phyloP scores from a whole-genome alignment of 2,797 vertebrate species.

The Moxostoma hubbsi region DNA sequence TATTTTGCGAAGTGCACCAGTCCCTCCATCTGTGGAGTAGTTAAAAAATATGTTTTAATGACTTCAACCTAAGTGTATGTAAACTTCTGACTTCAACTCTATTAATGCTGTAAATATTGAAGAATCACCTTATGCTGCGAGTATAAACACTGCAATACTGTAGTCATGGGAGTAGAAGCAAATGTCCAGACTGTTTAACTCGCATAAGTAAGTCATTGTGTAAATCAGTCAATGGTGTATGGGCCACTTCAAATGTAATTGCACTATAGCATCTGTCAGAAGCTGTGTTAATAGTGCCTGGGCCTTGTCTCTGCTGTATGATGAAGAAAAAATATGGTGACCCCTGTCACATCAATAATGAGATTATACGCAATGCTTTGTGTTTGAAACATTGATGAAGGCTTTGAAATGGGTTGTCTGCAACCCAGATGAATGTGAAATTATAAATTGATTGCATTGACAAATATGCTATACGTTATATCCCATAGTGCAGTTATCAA shows the following conservation, averaged over 20 bases:
- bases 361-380: conserved; percentile 14
- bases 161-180: conserved; percentile 49
- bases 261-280: background rate
- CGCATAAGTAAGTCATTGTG: conserved; percentile 53
- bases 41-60: too few species aligned
- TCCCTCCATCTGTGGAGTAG: too few species aligned
- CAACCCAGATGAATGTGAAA: background rate
- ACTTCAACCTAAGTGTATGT: too few species aligned
- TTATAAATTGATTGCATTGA: conserved; percentile 8
- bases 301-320: background rate
- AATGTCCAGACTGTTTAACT: conserved; percentile 43
- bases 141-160: conserved; percentile 46
- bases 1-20: too few species aligned
- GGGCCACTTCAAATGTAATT: conserved; percentile 18
- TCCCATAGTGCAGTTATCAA: background rate
- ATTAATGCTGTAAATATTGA: conserved; percentile 61
- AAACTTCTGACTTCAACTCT: background rate
- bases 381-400: conserved; percentile 57
- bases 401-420: conserved; percentile 17
- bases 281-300: conserved; percentile 16
- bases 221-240: conserved; percentile 21
- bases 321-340: background rate
- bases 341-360: conserved; percentile 50
- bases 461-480: background rate
- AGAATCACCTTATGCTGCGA: conserved; percentile 43